Evolutionary conservation across 1,140 invertebrate genomes (phyloP), one percentile per base, ranked within the genome.

Genomic region (Lineus longissimus): DNA sequence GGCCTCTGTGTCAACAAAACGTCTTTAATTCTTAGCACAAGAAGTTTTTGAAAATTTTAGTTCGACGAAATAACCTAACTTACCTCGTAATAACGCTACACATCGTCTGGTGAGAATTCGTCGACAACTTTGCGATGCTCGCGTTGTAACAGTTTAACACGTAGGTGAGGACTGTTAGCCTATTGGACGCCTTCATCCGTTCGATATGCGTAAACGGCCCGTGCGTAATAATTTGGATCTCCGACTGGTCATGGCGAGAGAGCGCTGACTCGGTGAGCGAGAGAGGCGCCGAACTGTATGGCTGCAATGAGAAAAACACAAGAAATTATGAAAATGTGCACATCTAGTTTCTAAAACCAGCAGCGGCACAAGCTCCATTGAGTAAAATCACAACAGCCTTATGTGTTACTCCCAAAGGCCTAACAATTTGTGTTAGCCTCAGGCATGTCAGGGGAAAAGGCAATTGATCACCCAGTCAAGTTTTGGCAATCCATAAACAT

Each of bases 91-190:
- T 88, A 62, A 90, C 87, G 75, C 89, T 90, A 82, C 92, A 95
- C 59, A 94, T 86, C 77, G 92, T 88, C 72, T 90, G 86, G 63
- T 94, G 82, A 40, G 92, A 88, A 54, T 88, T 85, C 73, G 89
- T 89, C 43, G 88, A 87, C 64, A 94, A 85, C 67, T 87, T 86
- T 73, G 88, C 88, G 43, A 95, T 83, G 71, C 93, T 88, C 72
- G 88, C 87, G 83, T 94, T 94, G 78, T 92, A 95, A 64, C 92
- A 86, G 79, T 93, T 93, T 33, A 94, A 82, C 25, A 95, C 79
- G 59, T 92, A 90, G 15, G 92, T 90, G 85, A 94, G 87, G 13
- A 95, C 88, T 80, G 89, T 87, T 64, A 93, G 85, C 51, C 77
- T 76, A 68, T 51, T 51, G n/a, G n/a, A 27, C n/a, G 47, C 6